Evolutionary conservation across 92 coral and sea anemone genomes (phyloP), one percentile per base, ranked within the genome.

Genomic region (Siderastrea radians): DNA sequence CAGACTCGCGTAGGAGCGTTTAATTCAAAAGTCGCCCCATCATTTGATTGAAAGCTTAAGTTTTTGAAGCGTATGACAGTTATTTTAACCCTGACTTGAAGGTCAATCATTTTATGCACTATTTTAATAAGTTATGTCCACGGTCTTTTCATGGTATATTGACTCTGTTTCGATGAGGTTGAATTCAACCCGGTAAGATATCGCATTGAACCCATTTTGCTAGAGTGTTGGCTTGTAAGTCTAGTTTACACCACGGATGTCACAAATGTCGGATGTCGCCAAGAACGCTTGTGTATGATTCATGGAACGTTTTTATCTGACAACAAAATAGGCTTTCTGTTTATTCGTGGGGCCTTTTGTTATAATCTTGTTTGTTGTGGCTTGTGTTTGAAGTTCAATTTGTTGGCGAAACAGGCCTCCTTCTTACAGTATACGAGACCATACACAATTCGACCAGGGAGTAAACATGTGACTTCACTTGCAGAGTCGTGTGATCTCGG

Each of bases 291-390:
- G 59, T 10, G 49, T 48, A 64, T 79, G 83, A 49, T 63, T 62
- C 83, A 48, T 19, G 60, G 72, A 79, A 63, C 83, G 59, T 79
- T 63, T 48, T 79, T 64, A 79, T 62, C 49, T 6, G 72, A 79
- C 83, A 79, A 26, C 16, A 26, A 51, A 82, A 69, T 70, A 82
- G 68, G 49, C 77, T 54, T 3, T 2, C 67, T 81, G 67, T 81
- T 81, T 69, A 69, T n/a, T 68, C 14, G 7, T 53, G 64, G 67
- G 10, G 50, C 68, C 44, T 67, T 81, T 80, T 80, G 84, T 80
- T 51, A 53, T 55, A 16, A 68, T 16, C 67, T 13, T 58, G 54
- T 68, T 81, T 81, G 75, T 81, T 68, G 13, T 68, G 76, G 45
- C 45, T 49, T 44, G 49, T 81, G 16, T 79, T 79, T 64, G 59